phyloP scores from a whole-genome alignment of 1,140 invertebrate species.

The Drosophila nannoptera region DNA sequence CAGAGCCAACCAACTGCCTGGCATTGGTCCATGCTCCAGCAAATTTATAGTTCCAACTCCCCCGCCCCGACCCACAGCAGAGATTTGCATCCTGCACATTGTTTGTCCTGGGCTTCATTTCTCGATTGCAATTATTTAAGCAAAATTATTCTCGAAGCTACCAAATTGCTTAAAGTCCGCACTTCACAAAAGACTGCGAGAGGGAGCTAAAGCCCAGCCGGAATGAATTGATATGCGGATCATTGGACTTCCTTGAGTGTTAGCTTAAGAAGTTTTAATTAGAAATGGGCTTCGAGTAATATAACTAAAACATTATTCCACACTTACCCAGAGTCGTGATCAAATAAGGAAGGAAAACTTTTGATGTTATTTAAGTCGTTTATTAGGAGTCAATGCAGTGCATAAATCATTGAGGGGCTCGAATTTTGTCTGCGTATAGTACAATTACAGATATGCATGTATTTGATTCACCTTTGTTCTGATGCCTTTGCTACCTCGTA shows the following conservation, averaged over 20 bases:
- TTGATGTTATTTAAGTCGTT: too few species aligned
- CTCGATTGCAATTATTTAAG: conserved; percentile 46
- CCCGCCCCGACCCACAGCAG: neutral
- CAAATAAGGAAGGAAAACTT: too few species aligned
- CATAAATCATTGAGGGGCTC: too few species aligned
- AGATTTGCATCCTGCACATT: conserved; percentile 20
- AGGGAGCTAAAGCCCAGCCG: neutral
- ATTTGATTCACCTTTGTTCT: neutral
- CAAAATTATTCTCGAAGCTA: conserved; percentile 20
- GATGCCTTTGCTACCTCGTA: neutral
- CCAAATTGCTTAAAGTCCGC: conserved; percentile 23
- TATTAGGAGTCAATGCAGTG: too few species aligned
- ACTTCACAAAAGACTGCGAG: neutral
- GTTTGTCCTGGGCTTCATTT: conserved; percentile 23
- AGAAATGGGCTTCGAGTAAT: too few species aligned
- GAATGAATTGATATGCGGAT: neutral
- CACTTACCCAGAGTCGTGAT: too few species aligned
- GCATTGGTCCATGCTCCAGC: conserved; percentile 36
- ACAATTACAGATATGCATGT: too few species aligned
- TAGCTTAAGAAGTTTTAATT: too few species aligned
- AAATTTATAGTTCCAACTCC: conserved; percentile 44
- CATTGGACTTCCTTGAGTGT: too few species aligned
- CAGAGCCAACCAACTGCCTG: conserved; percentile 45
- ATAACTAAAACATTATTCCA: too few species aligned
- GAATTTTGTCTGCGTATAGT: too few species aligned